Conservation (phyloP, 2,113 vertebrate species). For the Delphinapterus leucas region DNA sequence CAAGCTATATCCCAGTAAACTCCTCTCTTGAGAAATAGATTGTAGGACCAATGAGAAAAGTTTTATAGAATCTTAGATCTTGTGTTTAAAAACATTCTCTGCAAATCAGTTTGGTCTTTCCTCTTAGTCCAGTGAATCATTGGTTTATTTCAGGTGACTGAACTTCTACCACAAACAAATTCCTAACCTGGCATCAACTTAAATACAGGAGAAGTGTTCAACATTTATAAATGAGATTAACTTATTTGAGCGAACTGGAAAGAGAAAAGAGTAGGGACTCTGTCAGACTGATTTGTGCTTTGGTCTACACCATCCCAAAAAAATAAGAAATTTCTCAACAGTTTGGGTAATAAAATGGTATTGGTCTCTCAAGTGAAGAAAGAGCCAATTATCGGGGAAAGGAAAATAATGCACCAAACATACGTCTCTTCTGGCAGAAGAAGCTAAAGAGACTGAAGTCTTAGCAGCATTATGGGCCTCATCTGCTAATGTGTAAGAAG, state of each 20-base stretch:
- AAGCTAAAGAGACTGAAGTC: background rate
- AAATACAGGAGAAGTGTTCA: background rate
- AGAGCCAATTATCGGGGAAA: background rate
- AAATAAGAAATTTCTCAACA: slow-evolving; percentile 47
- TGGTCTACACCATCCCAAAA: background rate
- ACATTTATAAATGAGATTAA: slow-evolving; percentile 45
- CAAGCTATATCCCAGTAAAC: background rate
- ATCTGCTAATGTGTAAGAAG: background rate
- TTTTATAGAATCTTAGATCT: background rate
- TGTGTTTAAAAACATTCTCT: background rate
- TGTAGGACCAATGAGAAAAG: background rate
- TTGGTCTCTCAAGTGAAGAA: slow-evolving; percentile 4
- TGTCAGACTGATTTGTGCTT: slow-evolving; percentile 4
- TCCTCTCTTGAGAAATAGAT: background rate
- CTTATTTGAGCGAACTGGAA: slow-evolving; percentile 34
- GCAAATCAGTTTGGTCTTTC: background rate
- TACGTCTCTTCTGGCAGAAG: slow-evolving; percentile 12
- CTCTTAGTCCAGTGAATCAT: background rate
- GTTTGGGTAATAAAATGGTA: background rate
- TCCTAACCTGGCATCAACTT: background rate
- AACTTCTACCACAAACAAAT: background rate
- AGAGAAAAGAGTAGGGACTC: background rate
- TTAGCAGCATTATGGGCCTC: background rate
- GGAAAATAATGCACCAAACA: background rate
- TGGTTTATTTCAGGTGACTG: background rate